These are phyloP conservation scores for Turritopsis rubra DNA, from an alignment of 30 jellyfish, hydroid and myxozoan species.

Conservation along the genomic window DNA sequence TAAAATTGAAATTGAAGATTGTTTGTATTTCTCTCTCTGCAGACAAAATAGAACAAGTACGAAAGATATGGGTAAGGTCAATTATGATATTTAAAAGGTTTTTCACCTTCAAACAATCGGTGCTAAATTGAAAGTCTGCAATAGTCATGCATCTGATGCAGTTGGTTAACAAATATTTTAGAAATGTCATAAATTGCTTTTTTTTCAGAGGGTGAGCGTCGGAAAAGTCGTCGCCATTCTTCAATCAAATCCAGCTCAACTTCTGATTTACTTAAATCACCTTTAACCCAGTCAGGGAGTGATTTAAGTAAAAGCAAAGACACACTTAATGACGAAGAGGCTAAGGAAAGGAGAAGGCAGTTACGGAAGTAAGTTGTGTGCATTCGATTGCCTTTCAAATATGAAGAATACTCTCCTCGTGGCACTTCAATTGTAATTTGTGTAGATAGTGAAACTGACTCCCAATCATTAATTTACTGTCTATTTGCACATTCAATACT, in stretches of 20 bases:
- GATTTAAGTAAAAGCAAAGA: background rate
- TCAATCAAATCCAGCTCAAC: slow-evolving; percentile 24
- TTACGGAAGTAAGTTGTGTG: slow-evolving; percentile 43
- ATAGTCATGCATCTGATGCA: no score
- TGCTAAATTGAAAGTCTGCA: no score
- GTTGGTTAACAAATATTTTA: no score
- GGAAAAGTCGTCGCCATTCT: slow-evolving; percentile 90
- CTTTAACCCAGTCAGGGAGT: background rate
- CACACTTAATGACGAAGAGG: slow-evolving; percentile 41
- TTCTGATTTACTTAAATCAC: background rate
- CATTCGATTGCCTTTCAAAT: background rate
- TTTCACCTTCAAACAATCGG: no score
- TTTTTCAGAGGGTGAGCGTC: slow-evolving; percentile 32
- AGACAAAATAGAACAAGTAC: slow-evolving; percentile 22
- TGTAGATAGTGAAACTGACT: no score
- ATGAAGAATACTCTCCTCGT: background rate
- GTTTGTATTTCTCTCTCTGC: background rate
- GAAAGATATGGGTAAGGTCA: background rate
- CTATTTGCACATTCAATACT: no score
- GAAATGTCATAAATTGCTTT: background rate
- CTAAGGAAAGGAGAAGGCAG: slow-evolving; percentile 55
- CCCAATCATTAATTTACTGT: no score
- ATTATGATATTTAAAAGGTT: background rate
- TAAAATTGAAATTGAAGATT: background rate
- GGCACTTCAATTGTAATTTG: background rate